These are phyloP conservation scores for Chrysolina haemoptera DNA, from an alignment of 2,888 invertebrate species.

Conservation along the genomic window DNA sequence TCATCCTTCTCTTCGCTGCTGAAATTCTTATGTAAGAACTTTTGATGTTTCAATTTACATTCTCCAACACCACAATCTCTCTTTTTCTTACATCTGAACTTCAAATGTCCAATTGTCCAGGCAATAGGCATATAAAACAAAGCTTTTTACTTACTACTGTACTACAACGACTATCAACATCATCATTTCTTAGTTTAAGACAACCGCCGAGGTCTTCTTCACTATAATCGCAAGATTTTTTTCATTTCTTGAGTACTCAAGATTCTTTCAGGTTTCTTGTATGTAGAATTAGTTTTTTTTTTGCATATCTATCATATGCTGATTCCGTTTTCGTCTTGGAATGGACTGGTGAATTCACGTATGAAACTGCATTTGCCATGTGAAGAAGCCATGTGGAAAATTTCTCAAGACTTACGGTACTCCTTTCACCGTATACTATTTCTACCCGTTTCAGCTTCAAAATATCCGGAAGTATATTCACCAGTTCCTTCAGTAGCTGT, in stretches of 20 bases:
- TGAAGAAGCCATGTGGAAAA: neutral
- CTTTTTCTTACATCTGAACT: neutral
- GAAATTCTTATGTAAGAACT: neutral
- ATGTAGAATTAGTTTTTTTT: no score
- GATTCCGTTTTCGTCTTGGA: no score
- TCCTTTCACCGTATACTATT: neutral
- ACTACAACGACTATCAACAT: neutral
- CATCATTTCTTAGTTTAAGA: neutral
- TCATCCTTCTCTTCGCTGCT: neutral
- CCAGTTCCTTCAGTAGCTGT: no score
- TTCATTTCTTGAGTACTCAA: neutral
- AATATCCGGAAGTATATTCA: no score
- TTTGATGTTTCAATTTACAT: neutral
- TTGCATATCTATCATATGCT: no score
- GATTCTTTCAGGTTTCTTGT: neutral
- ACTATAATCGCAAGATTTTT: neutral
- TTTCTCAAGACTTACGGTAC: neutral
- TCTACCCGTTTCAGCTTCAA: no score
- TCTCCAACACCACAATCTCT: neutral
- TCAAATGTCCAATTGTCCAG: neutral
- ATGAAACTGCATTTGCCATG: neutral
- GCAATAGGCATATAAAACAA: neutral
- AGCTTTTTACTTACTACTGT: neutral
- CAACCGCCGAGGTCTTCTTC: neutral
- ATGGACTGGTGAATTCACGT: no score